phyloP scores from a whole-genome alignment of 2,113 vertebrate genomes.

The Sardina pilchardus region DNA sequence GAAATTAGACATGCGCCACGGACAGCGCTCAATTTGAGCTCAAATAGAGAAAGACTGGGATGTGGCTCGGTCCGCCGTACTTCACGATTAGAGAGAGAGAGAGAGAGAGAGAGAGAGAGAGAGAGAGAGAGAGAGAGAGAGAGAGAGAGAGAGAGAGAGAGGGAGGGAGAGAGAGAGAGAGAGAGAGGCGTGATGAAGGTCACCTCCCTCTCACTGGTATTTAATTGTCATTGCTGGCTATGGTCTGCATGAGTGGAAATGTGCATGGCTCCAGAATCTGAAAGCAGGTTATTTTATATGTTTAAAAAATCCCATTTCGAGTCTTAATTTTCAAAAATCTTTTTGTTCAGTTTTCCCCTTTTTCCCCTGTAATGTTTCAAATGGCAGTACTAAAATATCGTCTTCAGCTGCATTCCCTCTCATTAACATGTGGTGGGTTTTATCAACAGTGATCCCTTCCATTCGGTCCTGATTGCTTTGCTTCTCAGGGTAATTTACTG shows the following conservation, averaged over 20 bases:
- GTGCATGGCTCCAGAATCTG: not conserved
- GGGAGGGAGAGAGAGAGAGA: not conserved
- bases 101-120: too few species aligned
- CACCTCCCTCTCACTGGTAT: not conserved
- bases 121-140: too few species aligned
- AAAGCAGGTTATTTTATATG: not conserved
- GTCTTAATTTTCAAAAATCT: not conserved
- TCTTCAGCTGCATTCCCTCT: not conserved
- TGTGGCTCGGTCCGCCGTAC: not conserved
- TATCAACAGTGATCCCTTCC: not conserved
- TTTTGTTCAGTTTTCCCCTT: not conserved
- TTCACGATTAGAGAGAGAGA: not conserved
- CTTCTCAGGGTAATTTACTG: conserved; percentile 49
- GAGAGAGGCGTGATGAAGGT: not conserved
- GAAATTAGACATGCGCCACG: conserved; percentile 46
- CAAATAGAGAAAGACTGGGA: conserved; percentile 33
- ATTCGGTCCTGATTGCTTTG: not conserved
- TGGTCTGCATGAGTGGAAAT: not conserved
- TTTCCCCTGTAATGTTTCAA: not conserved
- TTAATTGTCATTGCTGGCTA: not conserved
- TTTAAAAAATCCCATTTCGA: not conserved
- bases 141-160: not conserved
- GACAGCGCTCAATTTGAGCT: conserved; percentile 30
- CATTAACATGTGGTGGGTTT: not conserved
- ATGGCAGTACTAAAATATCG: not conserved